Evolutionary conservation across 2,888 invertebrate genomes (phyloP).

Genomic region (Priocnemis perturbator): DNA sequence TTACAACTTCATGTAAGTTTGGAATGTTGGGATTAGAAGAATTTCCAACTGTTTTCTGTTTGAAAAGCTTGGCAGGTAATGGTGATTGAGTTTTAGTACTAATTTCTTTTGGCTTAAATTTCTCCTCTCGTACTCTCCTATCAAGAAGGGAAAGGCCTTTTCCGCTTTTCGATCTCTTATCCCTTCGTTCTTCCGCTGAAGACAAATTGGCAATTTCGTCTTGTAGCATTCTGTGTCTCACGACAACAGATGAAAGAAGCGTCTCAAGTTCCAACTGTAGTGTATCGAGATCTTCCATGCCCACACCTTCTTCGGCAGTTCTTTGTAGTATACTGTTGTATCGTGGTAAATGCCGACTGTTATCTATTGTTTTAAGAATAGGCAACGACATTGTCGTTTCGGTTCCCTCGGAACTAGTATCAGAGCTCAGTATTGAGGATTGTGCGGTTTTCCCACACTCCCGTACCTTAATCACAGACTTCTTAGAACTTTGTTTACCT

Average conservation of each 20-base stretch:
- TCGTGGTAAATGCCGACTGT: conserved; percentile 81
- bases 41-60: conserved; percentile 64
- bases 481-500: conserved; percentile 72
- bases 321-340: conserved; percentile 79
- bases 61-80: conserved; percentile 67
- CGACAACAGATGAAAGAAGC: conserved; percentile 87
- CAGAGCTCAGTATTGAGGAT: conserved; percentile 54
- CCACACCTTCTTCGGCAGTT: conserved; percentile 85
- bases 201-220: conserved; percentile 85
- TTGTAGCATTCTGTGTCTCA: conserved; percentile 87
- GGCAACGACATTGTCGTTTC: conserved; percentile 76
- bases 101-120: conserved; percentile 64
- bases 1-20: conserved; percentile 70
- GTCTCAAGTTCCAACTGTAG: conserved; percentile 92
- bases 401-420: conserved; percentile 65
- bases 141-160: conserved; percentile 68
- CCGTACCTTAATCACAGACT: conserved; percentile 66
- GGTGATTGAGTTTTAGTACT: conserved; percentile 70
- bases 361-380: conserved; percentile 82
- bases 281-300: conserved; percentile 91
- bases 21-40: conserved; percentile 64
- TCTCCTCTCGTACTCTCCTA: conserved; percentile 69
- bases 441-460: conserved; percentile 65
- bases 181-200: conserved; percentile 78
- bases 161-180: conserved; percentile 75